Evolutionary conservation across 2,797 vertebrate genomes (phyloP).

Genomic region (Thaleichthys pacificus): DNA sequence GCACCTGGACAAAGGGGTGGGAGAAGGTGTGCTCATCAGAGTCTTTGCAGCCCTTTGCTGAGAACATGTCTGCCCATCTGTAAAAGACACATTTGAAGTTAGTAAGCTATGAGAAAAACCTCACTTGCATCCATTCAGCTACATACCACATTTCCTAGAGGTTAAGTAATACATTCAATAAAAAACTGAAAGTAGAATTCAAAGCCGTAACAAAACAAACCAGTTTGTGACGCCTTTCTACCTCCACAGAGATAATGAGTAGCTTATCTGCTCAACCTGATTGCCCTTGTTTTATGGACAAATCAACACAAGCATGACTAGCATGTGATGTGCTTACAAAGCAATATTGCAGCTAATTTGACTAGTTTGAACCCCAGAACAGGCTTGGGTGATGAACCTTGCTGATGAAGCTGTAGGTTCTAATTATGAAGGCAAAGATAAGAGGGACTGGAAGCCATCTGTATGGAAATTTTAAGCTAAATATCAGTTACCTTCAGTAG

Average conservation of each 20-base stretch:
- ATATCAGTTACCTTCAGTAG: constrained; percentile 15
- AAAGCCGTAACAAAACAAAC: too few relatives aligned
- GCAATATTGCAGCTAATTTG: constrained; percentile 15
- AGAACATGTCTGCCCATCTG: constrained; percentile 90
- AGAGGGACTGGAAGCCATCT: too few relatives aligned
- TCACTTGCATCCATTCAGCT: not conserved
- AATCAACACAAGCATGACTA: constrained; percentile 46
- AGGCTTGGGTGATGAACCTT: constrained; percentile 13
- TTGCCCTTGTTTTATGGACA: constrained; percentile 19
- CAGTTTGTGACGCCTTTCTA: not conserved
- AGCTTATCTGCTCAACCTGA: not conserved
- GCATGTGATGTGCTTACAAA: constrained; percentile 52
- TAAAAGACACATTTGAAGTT: constrained; percentile 6
- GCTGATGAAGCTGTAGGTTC: not conserved
- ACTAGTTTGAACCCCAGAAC: constrained; percentile 25
- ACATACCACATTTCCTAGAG: not conserved
- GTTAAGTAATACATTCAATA: not conserved
- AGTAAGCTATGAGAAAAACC: too few relatives aligned
- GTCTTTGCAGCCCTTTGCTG: constrained; percentile 72
- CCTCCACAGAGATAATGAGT: constrained; percentile 25
- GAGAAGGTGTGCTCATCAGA: constrained; percentile 73
- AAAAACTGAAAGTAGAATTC: not conserved
- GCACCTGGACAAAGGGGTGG: constrained; percentile 93
- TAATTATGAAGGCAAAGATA: not conserved
- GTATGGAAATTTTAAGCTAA: constrained; percentile 3